Base-by-base conservation (phyloP, 2,888 invertebrate species). In the Pseudeuparius sepicola region DNA sequence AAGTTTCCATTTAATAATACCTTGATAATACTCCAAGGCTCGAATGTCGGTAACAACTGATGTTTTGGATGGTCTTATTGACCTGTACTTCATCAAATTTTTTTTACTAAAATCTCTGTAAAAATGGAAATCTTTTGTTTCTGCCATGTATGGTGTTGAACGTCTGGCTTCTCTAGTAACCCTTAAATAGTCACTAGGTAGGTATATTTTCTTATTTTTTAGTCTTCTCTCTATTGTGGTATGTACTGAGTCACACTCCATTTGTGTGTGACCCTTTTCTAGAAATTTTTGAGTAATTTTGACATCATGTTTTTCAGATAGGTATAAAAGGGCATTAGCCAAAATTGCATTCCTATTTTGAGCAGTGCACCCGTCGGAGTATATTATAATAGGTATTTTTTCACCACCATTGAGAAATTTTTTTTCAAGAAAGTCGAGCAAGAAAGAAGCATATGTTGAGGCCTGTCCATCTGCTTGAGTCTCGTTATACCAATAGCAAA, bases 401-500 rank as follows among this genome's bases (percentile, higher is more conserved):
- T 20, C 31, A 2, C 24, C 32, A 2, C 3, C 7, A 24, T 14
- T 24, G 2, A 32, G 24, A 32, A 15, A 32, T 24, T 24, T 4
- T 24, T 32, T 16, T 24, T 24, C 24, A 14, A 32, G 14, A 32
- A 24, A 24, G 16, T 32, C n/a, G 11, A 24, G 4, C 6, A 32
- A 12, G 10, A 32, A 24, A 3, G 24, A 24, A 14, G 32, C 32
- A 12, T 14, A 39, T 3, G 24, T 26, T 13, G 27, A 18, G 5
- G 31, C 35, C 24, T 32, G 17, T n/a, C 17, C 14, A 39, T 35
- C 38, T 14, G 34, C 35, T n/a, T 38, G 17, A 11, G 14, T 29
- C 20, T 40, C 40, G 11, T 33, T 20, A 34, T 16, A 34, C 47
- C 48, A 49, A 31, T 40, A 51, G 28, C 48, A 46, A 4, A 12